phyloP scores from a whole-genome alignment of 30 jellyfish, hydroid and myxozoan genomes.

The Haliclystus octoradiatus region DNA sequence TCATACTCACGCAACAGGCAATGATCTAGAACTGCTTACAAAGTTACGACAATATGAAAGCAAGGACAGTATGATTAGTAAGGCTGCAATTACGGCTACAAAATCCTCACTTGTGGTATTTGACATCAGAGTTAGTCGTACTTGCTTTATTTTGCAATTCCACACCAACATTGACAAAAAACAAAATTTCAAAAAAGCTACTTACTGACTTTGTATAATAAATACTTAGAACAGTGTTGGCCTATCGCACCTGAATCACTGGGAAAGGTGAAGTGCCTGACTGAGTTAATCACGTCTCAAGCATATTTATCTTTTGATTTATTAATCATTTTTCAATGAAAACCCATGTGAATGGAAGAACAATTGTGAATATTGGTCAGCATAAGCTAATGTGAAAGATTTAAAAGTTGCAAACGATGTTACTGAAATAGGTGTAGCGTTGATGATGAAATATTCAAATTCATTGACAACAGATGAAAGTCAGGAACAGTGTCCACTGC shows the following conservation, averaged over 20 bases:
- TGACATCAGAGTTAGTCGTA: constrained; percentile 6
- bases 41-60: no score
- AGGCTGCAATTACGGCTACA: not conserved
- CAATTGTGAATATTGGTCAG: not conserved
- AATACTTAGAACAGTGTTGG: no score
- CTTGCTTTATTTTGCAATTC: not conserved
- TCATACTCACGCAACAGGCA: constrained; percentile 5
- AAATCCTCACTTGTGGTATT: constrained; percentile 4
- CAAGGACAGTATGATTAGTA: no score
- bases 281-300: not conserved
- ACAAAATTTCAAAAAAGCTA: not conserved
- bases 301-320: not conserved
- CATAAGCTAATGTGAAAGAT: not conserved
- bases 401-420: constrained; percentile 6
- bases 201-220: not conserved
- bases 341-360: not conserved
- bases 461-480: constrained; percentile 1
- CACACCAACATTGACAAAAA: constrained; percentile 5
- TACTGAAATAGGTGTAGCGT: constrained; percentile 13
- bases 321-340: not conserved
- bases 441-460: not conserved
- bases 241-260: no score
- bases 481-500: constrained; percentile 7
- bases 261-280: no score
- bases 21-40: no score